Percentiles rank a stretch among this genome's conserved stretches.
Evolutionary conservation across 1,140 invertebrate genomes (phyloP).

Genomic region (Pseudomyrmex cubaensis): DNA sequence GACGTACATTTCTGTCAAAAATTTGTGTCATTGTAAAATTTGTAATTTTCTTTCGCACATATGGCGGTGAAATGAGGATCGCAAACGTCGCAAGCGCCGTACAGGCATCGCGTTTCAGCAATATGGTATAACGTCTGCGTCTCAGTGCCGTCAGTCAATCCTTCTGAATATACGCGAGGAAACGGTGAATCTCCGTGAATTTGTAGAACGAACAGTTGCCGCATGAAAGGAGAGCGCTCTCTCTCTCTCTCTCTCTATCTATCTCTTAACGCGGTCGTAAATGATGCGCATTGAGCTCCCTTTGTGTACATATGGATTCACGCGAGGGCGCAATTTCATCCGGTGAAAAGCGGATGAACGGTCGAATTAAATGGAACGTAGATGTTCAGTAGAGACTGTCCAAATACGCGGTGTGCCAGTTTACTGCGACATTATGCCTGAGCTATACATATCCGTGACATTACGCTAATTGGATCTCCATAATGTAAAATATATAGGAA

Average conservation of each 20-base stretch:
- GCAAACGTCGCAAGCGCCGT: neutral
- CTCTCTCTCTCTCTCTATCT: too few relatives aligned
- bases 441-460: neutral
- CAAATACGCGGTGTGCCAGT: neutral
- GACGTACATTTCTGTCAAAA: neutral
- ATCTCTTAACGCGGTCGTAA: constrained; percentile 32
- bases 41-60: neutral
- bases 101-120: neutral
- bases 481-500: neutral
- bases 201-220: neutral
- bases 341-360: constrained; percentile 32
- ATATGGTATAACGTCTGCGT: neutral
- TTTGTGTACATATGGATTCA: neutral
- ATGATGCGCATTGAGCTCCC: constrained; percentile 34
- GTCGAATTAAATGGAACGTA: constrained; percentile 19
- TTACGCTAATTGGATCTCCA: neutral
- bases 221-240: neutral
- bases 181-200: constrained; percentile 17
- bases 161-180: neutral
- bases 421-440: neutral
- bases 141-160: constrained; percentile 11
- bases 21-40: too few relatives aligned
- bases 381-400: neutral
- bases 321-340: neutral
- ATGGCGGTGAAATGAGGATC: neutral